phyloP scores from a whole-genome alignment of 2,113 vertebrate species.

The Pionites leucogaster region DNA sequence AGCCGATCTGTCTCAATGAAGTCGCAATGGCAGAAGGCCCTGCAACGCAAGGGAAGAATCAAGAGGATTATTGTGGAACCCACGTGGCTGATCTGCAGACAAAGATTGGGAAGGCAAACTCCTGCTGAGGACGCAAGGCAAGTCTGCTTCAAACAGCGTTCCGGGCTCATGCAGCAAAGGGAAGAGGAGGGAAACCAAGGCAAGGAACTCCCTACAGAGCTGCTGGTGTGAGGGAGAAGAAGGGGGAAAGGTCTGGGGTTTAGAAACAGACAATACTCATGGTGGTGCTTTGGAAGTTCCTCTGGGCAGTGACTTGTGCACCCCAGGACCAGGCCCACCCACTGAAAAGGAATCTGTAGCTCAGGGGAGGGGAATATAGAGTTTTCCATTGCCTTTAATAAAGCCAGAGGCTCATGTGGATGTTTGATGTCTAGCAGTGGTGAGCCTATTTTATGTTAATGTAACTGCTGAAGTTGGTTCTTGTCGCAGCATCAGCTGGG shows the following conservation, averaged over 20 bases:
- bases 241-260: background rate
- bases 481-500: background rate
- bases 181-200: background rate
- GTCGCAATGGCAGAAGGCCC: background rate
- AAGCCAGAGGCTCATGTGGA: background rate
- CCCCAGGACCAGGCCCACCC: background rate
- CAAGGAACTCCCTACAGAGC: background rate
- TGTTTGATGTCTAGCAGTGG: background rate
- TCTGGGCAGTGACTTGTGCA: background rate
- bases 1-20: background rate
- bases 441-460: background rate
- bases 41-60: background rate
- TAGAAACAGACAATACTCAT: background rate
- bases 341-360: background rate
- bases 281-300: background rate
- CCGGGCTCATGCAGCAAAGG: background rate
- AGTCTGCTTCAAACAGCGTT: background rate
- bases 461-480: background rate
- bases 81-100: background rate
- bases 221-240: background rate
- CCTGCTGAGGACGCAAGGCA: background rate
- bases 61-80: background rate
- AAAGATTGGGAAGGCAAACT: background rate
- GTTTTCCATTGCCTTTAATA: background rate
- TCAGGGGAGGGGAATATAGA: background rate